Conservation (phyloP, 2,113 vertebrate species). For the Lampris megalopsis region DNA sequence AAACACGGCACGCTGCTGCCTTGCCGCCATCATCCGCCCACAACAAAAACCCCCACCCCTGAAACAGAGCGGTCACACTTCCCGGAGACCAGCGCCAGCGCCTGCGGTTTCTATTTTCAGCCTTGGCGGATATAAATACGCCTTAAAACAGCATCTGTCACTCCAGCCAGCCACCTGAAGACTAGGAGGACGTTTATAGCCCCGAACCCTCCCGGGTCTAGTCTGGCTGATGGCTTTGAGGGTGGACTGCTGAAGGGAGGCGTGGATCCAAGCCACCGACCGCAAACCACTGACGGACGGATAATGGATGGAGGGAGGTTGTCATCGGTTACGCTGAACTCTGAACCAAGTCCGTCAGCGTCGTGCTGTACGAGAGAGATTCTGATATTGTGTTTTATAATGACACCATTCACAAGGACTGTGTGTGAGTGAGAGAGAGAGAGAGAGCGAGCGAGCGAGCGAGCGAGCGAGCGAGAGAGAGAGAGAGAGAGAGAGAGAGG, state of each 20-base stretch:
- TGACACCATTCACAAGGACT: too few species aligned
- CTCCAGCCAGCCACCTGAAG: constrained; percentile 25
- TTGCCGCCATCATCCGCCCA: constrained; percentile 4
- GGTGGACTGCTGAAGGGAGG: constrained; percentile 1
- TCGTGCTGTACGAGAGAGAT: too few species aligned
- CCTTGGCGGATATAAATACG: constrained; percentile 63
- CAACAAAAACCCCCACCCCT: constrained; percentile 50
- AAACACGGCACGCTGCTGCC: too few species aligned
- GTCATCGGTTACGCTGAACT: too few species aligned
- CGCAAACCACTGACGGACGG: background rate
- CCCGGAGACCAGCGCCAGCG: constrained; percentile 55
- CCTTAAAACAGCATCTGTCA: constrained; percentile 28
- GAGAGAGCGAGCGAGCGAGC: too few species aligned
- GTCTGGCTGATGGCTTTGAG: constrained; percentile 11
- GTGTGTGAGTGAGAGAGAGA: too few species aligned
- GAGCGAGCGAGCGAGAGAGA: too few species aligned
- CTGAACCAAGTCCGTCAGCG: too few species aligned
- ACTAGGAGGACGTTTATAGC: background rate
- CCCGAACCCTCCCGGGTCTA: constrained; percentile 15
- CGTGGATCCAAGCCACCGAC: background rate
- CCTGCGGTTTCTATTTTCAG: constrained; percentile 61
- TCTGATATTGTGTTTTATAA: too few species aligned
- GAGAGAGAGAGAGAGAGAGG: too few species aligned
- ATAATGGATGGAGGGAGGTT: too few species aligned
- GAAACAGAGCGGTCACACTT: constrained; percentile 47